A percentile compares a stretch with the other conserved stretches of the same genome.
Evolutionary conservation across 2,888 invertebrate genomes (phyloP).

Genomic region (Zhuqinia jingwanae): DNA sequence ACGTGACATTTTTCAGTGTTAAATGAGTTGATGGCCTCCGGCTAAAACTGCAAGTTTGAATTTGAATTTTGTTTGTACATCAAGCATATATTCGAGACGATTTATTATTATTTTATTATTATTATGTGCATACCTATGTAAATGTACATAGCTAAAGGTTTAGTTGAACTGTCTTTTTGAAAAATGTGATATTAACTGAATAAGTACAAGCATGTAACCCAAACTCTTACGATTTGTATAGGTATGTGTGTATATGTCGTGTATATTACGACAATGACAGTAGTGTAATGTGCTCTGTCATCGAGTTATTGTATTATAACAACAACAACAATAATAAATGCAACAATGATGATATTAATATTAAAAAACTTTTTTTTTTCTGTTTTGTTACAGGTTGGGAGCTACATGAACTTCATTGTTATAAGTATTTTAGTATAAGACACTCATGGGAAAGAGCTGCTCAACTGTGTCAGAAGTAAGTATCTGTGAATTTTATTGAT

Average conservation of each 20-base stretch:
- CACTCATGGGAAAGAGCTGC: constrained; percentile 98
- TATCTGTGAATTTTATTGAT: constrained; percentile 74
- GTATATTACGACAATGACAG: constrained; percentile 28
- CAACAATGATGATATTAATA: constrained; percentile 16
- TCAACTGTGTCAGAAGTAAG: constrained; percentile 95
- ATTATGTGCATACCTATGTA: too few species aligned
- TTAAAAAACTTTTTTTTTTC: constrained; percentile 63
- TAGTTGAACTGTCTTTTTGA: not conserved
- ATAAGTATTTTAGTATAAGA: constrained; percentile 96
- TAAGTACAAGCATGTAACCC: not conserved
- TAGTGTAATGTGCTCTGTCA: not conserved
- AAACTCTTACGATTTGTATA: not conserved
- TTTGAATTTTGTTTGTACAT: not conserved
- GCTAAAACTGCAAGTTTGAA: not conserved
- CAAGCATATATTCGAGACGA: too few species aligned
- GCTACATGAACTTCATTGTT: constrained; percentile 93
- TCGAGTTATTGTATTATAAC: not conserved
- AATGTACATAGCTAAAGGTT: not conserved
- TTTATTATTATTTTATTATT: too few species aligned
- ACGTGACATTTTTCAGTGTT: constrained; percentile 31
- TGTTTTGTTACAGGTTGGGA: constrained; percentile 91
- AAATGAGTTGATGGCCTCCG: constrained; percentile 9
- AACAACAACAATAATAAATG: not conserved
- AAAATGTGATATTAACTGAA: not conserved
- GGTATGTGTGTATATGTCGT: not conserved